Conservation (phyloP, 2,797 vertebrate species). For the Aldrovandia affinis region DNA sequence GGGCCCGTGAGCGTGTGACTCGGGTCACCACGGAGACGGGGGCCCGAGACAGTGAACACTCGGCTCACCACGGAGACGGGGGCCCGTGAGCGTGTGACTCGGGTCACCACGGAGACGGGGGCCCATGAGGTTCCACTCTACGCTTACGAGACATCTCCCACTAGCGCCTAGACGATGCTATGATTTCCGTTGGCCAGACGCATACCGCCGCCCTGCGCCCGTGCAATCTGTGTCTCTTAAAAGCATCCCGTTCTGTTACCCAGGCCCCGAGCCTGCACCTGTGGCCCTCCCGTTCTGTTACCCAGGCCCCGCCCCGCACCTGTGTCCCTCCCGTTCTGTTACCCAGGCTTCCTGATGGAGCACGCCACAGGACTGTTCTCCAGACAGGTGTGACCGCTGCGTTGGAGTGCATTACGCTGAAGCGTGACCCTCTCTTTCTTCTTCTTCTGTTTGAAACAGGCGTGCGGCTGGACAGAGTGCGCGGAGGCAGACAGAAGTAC, state of each 20-base stretch:
- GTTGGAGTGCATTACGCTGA: slow-evolving; percentile 32
- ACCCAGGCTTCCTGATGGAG: neutral
- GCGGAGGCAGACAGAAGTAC: slow-evolving; percentile 97
- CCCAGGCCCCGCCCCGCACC: slow-evolving; percentile 8
- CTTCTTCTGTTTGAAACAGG: slow-evolving; percentile 70
- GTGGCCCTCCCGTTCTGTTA: too few relatives aligned
- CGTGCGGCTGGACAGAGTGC: slow-evolving; percentile 96
- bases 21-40: too few relatives aligned
- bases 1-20: too few relatives aligned
- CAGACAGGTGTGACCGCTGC: neutral
- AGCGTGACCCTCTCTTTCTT: slow-evolving; percentile 27
- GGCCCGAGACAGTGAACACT: too few relatives aligned
- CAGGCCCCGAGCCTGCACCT: too few relatives aligned
- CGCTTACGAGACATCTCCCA: slow-evolving; percentile 48
- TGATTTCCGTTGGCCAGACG: slow-evolving; percentile 1
- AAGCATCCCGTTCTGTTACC: too few relatives aligned
- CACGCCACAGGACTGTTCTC: neutral
- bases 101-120: slow-evolving; percentile 46
- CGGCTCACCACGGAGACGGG: too few relatives aligned
- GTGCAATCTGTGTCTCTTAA: too few relatives aligned
- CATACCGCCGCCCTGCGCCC: too few relatives aligned
- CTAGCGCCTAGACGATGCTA: slow-evolving; percentile 44
- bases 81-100: slow-evolving; percentile 29
- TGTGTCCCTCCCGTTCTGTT: slow-evolving; percentile 16
- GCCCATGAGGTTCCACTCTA: slow-evolving; percentile 52